These are phyloP conservation scores for Pilophorus perplexus DNA, from an alignment of 2,888 invertebrate genomes.

Conservation along the genomic window DNA sequence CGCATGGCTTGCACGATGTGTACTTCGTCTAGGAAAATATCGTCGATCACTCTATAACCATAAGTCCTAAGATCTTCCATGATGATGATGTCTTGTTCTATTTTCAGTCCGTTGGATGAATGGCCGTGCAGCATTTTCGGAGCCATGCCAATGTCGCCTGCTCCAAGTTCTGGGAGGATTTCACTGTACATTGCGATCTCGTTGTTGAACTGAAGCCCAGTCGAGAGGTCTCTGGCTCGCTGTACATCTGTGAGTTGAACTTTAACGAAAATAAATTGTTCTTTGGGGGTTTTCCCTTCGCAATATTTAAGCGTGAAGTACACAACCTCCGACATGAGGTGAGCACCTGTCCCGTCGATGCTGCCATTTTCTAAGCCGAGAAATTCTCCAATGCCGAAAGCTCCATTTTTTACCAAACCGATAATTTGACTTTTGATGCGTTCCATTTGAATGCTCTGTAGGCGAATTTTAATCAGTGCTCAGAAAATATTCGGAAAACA, in stretches of 20 bases:
- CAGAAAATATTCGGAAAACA: too few relatives aligned
- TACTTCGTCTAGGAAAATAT: constrained; percentile 46
- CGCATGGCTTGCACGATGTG: constrained; percentile 47
- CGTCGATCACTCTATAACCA: constrained; percentile 42
- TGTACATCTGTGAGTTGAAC: not conserved
- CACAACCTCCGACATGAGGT: constrained; percentile 44
- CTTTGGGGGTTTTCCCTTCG: not conserved
- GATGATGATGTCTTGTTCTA: constrained; percentile 42
- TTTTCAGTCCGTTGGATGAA: not conserved
- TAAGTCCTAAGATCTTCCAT: constrained; percentile 43
- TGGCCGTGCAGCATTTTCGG: constrained; percentile 45
- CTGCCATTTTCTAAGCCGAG: too few relatives aligned
- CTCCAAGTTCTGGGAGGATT: constrained; percentile 45
- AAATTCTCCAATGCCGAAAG: too few relatives aligned
- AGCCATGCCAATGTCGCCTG: constrained; percentile 24
- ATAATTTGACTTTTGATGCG: too few relatives aligned
- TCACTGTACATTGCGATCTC: constrained; percentile 46
- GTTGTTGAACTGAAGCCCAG: constrained; percentile 46
- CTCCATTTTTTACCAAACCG: too few relatives aligned
- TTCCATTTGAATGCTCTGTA: too few relatives aligned
- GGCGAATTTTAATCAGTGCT: too few relatives aligned
- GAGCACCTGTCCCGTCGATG: too few relatives aligned
- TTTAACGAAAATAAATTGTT: constrained; percentile 42
- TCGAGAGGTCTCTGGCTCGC: not conserved
- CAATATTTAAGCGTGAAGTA: constrained; percentile 33